Percentiles rank a stretch among this genome's conserved stretches.
Conservation (phyloP, 2,797 vertebrate genomes). For the Lacerta viridis region DNA sequence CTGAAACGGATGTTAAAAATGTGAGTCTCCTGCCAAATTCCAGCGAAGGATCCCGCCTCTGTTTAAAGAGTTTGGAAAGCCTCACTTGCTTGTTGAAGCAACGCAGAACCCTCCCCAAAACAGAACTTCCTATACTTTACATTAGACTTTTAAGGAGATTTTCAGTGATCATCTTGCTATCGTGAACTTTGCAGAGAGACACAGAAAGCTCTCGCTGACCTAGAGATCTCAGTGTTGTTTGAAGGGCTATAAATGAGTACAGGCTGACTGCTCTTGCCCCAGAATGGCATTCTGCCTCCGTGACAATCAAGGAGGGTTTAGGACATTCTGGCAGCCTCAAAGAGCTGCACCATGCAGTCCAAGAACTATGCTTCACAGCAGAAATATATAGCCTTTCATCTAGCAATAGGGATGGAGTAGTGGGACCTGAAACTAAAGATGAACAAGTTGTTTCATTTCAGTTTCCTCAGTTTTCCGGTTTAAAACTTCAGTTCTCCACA, state of each 20-base stretch:
- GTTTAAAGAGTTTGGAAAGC: constrained; percentile 29
- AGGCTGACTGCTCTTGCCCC: neutral
- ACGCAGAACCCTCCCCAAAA: constrained; percentile 19
- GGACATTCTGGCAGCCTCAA: neutral
- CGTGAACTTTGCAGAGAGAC: neutral
- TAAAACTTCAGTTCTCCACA: too few relatives aligned
- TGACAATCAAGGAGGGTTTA: neutral
- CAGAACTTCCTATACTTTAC: neutral
- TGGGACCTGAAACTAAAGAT: too few relatives aligned
- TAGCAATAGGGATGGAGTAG: neutral
- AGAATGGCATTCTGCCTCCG: neutral
- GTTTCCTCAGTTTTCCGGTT: too few relatives aligned
- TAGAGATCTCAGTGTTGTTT: neutral
- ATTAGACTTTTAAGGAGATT: constrained; percentile 48
- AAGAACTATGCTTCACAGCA: too few relatives aligned
- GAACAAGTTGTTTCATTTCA: too few relatives aligned
- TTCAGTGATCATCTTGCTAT: neutral
- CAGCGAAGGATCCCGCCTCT: constrained; percentile 19
- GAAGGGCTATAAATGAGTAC: neutral
- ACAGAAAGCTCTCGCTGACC: neutral
- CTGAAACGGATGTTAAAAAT: constrained; percentile 47
- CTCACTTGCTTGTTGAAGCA: constrained; percentile 37
- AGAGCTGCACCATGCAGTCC: neutral
- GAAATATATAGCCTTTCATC: neutral
- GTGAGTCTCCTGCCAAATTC: constrained; percentile 37